These are phyloP conservation scores for Phragmatobia fuliginosa DNA, from an alignment of 2,888 invertebrate genomes.

Conservation along the genomic window DNA sequence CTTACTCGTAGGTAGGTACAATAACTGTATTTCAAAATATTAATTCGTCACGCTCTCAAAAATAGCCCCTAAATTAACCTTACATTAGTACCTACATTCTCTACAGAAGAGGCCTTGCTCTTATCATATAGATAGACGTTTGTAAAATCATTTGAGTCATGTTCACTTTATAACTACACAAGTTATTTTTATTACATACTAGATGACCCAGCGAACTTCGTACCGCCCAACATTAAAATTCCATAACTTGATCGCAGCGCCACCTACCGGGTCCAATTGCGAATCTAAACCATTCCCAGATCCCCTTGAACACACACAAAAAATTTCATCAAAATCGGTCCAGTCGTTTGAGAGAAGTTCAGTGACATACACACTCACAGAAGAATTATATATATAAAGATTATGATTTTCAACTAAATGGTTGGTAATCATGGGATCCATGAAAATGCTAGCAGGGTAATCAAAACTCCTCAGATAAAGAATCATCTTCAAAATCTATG, in stretches of 20 bases:
- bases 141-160: neutral
- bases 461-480: neutral
- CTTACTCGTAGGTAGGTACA: neutral
- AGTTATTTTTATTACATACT: neutral
- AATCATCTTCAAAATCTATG: neutral
- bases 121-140: neutral
- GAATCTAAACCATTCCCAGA: no score
- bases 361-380: no score
- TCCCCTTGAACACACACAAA: no score
- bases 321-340: no score
- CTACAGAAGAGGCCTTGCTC: neutral
- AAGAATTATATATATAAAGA: no score
- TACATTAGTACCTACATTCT: conserved; percentile 9
- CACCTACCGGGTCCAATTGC: no score
- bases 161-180: neutral
- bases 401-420: neutral
- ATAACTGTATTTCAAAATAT: conserved; percentile 60
- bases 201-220: no score
- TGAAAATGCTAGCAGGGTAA: no score
- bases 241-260: no score
- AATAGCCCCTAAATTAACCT: conserved; percentile 45
- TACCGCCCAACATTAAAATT: no score
- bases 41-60: conserved; percentile 68
- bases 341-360: no score
- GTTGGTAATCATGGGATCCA: neutral